Percentiles rank a stretch among this genome's conserved stretches.
phyloP scores from a whole-genome alignment of 2,888 invertebrate genomes.

The Limnephilus lunatus region DNA sequence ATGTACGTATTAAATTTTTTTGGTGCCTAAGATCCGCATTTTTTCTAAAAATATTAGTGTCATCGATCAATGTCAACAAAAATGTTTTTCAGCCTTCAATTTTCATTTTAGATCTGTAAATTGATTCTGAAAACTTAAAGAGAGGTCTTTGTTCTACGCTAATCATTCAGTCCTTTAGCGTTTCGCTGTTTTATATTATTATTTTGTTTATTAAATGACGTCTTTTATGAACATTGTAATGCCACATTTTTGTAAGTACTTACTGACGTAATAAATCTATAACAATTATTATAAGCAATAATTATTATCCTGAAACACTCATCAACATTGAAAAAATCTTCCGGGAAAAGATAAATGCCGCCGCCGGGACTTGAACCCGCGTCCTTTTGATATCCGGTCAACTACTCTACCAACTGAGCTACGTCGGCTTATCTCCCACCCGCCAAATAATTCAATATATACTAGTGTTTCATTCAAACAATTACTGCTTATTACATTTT shows the following conservation, averaged over 20 bases:
- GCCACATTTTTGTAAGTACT: neutral
- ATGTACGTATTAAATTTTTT: neutral
- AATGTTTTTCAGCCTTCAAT: neutral
- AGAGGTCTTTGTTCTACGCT: neutral
- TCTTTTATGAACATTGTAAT: neutral
- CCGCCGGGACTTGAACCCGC: too few relatives aligned
- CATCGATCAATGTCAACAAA: neutral
- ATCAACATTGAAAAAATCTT: too few relatives aligned
- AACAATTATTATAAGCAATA: too few relatives aligned
- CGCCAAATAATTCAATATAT: too few relatives aligned
- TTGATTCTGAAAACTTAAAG: neutral
- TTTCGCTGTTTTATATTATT: neutral
- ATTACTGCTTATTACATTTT: too few relatives aligned
- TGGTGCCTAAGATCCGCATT: neutral
- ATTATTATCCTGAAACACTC: too few relatives aligned
- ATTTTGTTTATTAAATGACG: neutral
- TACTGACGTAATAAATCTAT: neutral
- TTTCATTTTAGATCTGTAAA: neutral
- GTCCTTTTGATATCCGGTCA: too few relatives aligned
- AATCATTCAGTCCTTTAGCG: neutral
- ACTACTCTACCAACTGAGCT: too few relatives aligned
- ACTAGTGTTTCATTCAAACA: too few relatives aligned
- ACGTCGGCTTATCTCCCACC: too few relatives aligned
- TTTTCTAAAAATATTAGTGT: neutral
- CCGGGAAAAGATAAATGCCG: too few relatives aligned